phyloP scores from a whole-genome alignment of 1,140 invertebrate species.

The Euura lappo region DNA sequence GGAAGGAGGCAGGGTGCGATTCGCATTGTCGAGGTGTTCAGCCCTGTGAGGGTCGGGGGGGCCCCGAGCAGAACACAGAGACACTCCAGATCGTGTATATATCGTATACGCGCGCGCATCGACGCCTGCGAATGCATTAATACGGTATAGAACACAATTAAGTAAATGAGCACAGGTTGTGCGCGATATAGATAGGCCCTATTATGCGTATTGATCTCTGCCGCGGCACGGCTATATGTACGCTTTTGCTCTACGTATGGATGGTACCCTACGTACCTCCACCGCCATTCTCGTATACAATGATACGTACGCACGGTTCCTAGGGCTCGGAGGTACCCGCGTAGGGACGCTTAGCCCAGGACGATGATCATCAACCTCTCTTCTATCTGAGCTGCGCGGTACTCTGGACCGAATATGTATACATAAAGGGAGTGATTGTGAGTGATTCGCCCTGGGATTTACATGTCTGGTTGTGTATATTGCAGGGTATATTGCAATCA shows the following conservation, averaged over 20 bases:
- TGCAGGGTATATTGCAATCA: too few relatives aligned
- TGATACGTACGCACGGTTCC: too few relatives aligned
- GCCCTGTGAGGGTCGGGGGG: background rate
- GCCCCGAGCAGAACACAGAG: background rate
- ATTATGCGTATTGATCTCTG: conserved; percentile 61
- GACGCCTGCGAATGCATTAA: conserved; percentile 20
- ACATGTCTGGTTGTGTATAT: too few relatives aligned
- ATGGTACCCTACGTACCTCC: conserved; percentile 3
- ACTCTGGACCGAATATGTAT: too few relatives aligned
- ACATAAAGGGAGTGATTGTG: too few relatives aligned
- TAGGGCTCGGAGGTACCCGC: too few relatives aligned
- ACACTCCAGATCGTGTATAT: background rate
- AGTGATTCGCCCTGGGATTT: too few relatives aligned
- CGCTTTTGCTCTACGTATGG: background rate
- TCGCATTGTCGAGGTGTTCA: background rate
- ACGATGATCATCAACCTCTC: too few relatives aligned
- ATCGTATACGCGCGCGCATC: background rate
- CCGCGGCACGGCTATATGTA: conserved; percentile 33
- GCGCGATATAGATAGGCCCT: conserved; percentile 58
- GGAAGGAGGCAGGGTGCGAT: background rate
- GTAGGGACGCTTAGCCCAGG: too few relatives aligned
- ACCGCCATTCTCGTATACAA: too few relatives aligned
- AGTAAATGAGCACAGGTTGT: conserved; percentile 61
- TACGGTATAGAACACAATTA: conserved; percentile 60
- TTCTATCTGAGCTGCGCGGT: too few relatives aligned